phyloP scores from a whole-genome alignment of 2,888 invertebrate genomes.

The Pachycephus smyrnensis region DNA sequence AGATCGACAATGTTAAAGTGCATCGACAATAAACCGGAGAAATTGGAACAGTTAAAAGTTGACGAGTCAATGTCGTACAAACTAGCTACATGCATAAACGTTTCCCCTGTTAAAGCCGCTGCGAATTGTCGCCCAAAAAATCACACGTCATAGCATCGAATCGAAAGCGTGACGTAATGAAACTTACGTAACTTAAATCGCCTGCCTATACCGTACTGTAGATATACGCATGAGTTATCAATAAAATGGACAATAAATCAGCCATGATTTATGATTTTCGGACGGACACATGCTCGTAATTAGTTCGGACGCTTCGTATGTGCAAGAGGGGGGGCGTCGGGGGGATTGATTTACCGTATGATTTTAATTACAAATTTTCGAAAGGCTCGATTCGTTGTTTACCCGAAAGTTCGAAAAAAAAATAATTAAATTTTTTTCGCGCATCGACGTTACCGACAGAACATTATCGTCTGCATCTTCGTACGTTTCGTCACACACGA shows the following conservation, averaged over 20 bases:
- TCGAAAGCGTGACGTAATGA: background rate
- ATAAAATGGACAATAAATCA: background rate
- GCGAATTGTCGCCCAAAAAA: conserved; percentile 6
- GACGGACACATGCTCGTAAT: background rate
- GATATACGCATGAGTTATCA: background rate
- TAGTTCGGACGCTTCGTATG: background rate
- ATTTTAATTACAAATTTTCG: background rate
- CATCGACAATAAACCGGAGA: conserved; percentile 28
- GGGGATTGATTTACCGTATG: background rate
- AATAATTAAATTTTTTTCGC: background rate
- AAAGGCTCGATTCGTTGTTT: background rate
- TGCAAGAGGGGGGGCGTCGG: background rate
- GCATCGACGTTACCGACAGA: background rate
- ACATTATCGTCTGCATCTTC: background rate
- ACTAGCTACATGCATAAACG: conserved; percentile 43
- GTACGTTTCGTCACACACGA: background rate
- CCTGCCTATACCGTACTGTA: background rate
- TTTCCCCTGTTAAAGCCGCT: conserved; percentile 31
- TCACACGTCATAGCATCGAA: conserved; percentile 15
- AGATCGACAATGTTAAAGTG: conserved; percentile 13
- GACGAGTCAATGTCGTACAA: conserved; percentile 34
- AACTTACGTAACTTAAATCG: background rate
- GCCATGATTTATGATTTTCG: conserved; percentile 20
- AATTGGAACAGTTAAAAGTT: conserved; percentile 36
- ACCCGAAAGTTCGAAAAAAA: background rate